phyloP scores from a whole-genome alignment of 2,888 invertebrate genomes.

The Synanthedon andrenaeformis region DNA sequence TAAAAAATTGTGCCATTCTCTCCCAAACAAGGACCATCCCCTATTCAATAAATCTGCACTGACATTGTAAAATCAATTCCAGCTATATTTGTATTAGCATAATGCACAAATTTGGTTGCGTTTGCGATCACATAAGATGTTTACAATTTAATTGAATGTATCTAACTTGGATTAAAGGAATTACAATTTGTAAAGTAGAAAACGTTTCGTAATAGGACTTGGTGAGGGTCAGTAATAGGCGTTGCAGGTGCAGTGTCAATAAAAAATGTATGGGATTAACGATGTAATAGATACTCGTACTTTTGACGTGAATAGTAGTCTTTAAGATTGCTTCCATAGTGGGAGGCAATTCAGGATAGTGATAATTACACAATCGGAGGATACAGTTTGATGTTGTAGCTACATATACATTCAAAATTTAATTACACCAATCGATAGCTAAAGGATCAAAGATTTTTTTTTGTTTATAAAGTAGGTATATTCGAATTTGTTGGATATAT shows the following conservation, averaged over 20 bases:
- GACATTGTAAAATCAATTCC: conserved; percentile 9
- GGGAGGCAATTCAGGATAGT: too few species aligned
- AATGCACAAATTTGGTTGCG: conserved; percentile 10
- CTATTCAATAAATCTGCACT: conserved; percentile 25
- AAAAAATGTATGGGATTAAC: conserved; percentile 38
- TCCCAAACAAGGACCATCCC: conserved; percentile 37
- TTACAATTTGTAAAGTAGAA: conserved; percentile 67
- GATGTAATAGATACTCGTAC: conserved; percentile 1
- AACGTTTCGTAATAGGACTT: conserved; percentile 25
- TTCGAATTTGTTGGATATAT: too few species aligned
- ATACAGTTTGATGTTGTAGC: too few species aligned
- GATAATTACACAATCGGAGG: too few species aligned
- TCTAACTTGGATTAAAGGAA: conserved; percentile 65
- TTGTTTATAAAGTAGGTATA: too few species aligned
- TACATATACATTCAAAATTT: too few species aligned
- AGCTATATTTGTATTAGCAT: conserved; percentile 9
- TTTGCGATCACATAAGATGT: conserved; percentile 18
- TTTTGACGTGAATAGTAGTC: too few species aligned
- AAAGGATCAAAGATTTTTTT: too few species aligned
- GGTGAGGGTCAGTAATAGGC: conserved; percentile 31
- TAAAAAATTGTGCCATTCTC: conserved; percentile 60
- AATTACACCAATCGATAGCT: too few species aligned
- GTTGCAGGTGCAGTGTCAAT: conserved; percentile 51
- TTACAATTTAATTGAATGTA: conserved; percentile 64
- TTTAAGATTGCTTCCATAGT: too few species aligned